Conservation (phyloP, 2,113 vertebrate genomes). For the Bufo bufo region DNA sequence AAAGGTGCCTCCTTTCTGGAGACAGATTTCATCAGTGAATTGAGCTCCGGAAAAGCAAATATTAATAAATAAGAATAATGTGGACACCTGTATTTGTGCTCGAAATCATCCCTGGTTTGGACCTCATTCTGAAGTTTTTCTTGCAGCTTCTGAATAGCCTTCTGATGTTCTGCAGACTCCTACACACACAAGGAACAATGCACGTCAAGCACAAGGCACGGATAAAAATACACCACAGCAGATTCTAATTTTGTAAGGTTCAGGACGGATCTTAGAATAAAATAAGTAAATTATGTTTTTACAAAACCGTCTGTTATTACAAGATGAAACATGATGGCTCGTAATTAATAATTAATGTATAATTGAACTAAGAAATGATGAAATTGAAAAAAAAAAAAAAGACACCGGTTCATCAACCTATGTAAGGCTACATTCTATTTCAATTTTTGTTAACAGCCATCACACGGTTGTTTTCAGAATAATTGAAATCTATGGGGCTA, state of each 20-base stretch:
- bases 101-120: conserved; percentile 89
- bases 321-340: background rate
- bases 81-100: conserved; percentile 88
- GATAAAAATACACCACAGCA: background rate
- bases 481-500: too few species aligned
- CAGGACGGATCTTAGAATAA: background rate
- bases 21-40: too few species aligned
- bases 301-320: background rate
- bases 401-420: too few species aligned
- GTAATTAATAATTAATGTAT: too few species aligned
- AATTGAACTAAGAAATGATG: too few species aligned
- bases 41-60: too few species aligned
- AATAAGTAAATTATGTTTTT: background rate
- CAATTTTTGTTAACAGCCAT: too few species aligned
- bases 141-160: conserved; percentile 85
- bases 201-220: background rate
- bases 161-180: conserved; percentile 82
- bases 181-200: background rate
- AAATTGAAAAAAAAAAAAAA: too few species aligned
- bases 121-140: conserved; percentile 87
- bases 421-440: too few species aligned
- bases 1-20: too few species aligned
- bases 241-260: background rate
- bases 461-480: too few species aligned
- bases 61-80: background rate